Conservation (phyloP, 1,140 invertebrate species). For the Neoseiulus cucumeris region DNA sequence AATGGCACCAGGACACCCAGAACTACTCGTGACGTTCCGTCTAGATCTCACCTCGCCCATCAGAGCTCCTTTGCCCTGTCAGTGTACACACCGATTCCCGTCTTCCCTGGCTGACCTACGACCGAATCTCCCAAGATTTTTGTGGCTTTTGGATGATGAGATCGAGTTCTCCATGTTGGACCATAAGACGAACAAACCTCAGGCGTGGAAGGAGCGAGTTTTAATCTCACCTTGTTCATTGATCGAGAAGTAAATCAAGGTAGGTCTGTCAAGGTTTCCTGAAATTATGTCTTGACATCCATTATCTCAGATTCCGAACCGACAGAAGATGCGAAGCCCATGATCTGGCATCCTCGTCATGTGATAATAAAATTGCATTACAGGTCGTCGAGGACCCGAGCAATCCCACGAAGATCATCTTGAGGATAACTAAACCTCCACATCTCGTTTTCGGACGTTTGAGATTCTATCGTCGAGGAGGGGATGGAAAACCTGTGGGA, state of each 20-base stretch:
- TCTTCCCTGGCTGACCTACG: not conserved
- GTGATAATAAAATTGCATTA: not conserved
- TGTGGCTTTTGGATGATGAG: not conserved
- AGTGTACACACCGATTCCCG: not conserved
- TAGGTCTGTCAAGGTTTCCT: not conserved
- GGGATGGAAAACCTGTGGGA: no score
- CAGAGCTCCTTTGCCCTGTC: not conserved
- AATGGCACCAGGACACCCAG: not conserved
- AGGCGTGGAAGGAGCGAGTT: not conserved
- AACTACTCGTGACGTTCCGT: not conserved
- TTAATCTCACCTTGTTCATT: not conserved
- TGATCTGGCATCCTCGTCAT: not conserved
- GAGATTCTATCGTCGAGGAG: not conserved
- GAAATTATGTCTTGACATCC: not conserved
- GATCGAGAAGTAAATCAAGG: not conserved
- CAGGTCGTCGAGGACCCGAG: not conserved
- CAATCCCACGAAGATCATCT: not conserved
- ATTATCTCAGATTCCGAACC: not conserved
- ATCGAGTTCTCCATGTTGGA: not conserved
- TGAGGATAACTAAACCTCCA: not conserved
- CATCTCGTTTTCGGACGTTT: not conserved
- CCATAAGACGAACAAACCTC: not conserved
- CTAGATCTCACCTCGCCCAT: not conserved
- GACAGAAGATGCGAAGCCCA: not conserved
- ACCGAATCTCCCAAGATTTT: not conserved